Evolutionary conservation across 1,140 invertebrate species (phyloP).

Genomic region (Polypedilum pembai): DNA sequence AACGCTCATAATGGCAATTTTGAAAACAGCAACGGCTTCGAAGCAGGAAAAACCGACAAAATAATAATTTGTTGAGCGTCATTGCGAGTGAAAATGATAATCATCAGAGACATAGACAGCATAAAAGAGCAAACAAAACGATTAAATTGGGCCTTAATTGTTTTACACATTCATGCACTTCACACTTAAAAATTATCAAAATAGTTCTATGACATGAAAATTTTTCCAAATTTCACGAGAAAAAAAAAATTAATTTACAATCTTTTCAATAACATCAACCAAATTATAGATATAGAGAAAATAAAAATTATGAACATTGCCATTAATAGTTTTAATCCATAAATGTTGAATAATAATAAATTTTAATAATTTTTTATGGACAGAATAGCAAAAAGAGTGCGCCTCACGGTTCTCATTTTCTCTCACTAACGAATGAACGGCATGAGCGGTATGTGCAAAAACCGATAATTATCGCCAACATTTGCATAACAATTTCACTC

Average conservation of each 20-base stretch:
- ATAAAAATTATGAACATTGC: background rate
- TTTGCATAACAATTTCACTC: constrained; percentile 17
- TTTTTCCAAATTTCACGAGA: no score
- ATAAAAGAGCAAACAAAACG: constrained; percentile 26
- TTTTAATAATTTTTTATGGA: background rate
- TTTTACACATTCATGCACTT: constrained; percentile 22
- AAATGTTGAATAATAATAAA: constrained; percentile 20
- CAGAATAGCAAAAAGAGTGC: background rate
- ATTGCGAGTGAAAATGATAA: constrained; percentile 2
- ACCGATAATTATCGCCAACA: constrained; percentile 11
- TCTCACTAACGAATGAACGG: background rate
- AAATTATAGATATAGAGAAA: no score
- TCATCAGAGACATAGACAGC: background rate
- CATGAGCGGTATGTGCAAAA: constrained; percentile 4
- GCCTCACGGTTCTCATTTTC: background rate
- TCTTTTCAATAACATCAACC: background rate
- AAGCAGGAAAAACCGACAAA: constrained; percentile 22
- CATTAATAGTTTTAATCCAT: background rate
- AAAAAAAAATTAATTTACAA: no score
- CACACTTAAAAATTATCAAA: constrained; percentile 19
- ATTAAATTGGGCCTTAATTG: constrained; percentile 16
- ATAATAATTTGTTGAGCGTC: constrained; percentile 24
- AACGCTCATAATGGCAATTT: background rate
- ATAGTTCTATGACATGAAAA: background rate
- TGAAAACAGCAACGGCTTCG: background rate